Base-by-base conservation (phyloP, 2,797 vertebrate genomes). In the Valencia hispanica region DNA sequence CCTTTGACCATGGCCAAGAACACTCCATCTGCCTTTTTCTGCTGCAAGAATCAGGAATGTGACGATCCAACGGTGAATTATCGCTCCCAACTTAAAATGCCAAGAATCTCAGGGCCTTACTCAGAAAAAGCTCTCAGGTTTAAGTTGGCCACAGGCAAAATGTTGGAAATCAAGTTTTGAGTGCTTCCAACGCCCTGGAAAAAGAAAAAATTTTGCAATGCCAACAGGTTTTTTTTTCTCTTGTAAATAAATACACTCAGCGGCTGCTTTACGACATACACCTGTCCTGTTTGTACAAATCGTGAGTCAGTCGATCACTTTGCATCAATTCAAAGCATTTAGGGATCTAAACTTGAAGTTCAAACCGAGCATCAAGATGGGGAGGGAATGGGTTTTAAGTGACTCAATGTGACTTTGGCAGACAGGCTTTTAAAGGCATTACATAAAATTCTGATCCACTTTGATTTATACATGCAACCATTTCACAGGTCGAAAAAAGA, bases 21-120 rank as follows among this genome's bases (percentile, higher is more conserved):
- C 17, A 43, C 75, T 86, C 77, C 74, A 78, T 82, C 85, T 86
- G 87, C 63, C 61, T 79, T 78, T 84, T 86, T 82, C 47, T 85
- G 73, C 59, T 80, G 68, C 53, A 39, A 72, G 66, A 88, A 85
- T 85, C 73, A 74, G 17, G 50, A 75, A 50, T 5, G 43, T 20
- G 75, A 55, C 43, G 70, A 84, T 70, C 53, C 4, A 68, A 74
- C 43, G 55, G 39, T 79, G 70, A 68, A 79, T 88, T 77, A 84
- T 73, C 70, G 39, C 48, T 53, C 11, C 53, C 65, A 51, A 63
- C 11, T 30, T 15, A 18, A 47, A 20, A 32, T 73, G 47, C 79
- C 70, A 77, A 65, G 43, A 71, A 66, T 73, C 61, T 77, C 55
- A 25, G 25, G 45, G 61, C 20, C 65, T 72, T 63, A 12, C 41